phyloP scores from a whole-genome alignment of 2,113 vertebrate species.

The Barnardius zonarius region DNA sequence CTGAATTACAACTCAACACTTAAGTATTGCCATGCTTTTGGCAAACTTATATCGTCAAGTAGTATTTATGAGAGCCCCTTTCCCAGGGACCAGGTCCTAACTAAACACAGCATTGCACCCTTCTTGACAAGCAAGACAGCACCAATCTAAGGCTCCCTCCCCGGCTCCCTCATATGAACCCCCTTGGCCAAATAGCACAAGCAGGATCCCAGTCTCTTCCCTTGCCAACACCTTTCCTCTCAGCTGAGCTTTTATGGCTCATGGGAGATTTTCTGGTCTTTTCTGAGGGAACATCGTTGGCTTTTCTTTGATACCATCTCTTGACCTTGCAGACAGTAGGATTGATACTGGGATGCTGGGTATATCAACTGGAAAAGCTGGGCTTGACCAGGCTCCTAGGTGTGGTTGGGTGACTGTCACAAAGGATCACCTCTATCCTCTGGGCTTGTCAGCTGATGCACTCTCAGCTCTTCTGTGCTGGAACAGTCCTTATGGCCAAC shows the following conservation, averaged over 20 bases:
- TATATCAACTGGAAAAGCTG: not conserved
- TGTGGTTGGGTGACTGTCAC: not conserved
- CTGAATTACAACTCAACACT: not conserved
- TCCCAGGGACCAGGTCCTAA: not conserved
- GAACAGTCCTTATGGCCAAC: not conserved
- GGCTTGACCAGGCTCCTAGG: not conserved
- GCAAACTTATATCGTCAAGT: not conserved
- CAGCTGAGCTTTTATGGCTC: not conserved
- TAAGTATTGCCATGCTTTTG: not conserved
- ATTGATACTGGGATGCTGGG: not conserved
- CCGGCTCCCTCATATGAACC: not conserved
- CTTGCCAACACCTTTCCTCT: not conserved
- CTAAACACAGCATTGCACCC: not conserved
- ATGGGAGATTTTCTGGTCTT: not conserved
- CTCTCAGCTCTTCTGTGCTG: not conserved
- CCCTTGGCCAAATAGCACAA: not conserved
- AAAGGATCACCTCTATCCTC: not conserved
- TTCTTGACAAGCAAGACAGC: not conserved
- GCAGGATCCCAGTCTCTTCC: not conserved
- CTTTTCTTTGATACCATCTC: not conserved
- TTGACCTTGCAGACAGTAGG: not conserved
- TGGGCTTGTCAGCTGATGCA: not conserved
- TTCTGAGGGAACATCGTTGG: not conserved
- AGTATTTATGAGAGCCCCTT: not conserved
- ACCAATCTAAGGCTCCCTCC: not conserved